Evolutionary conservation across 2,113 vertebrate genomes (phyloP), one percentile per base, ranked within the genome.

Genomic region (Leptocoma aspasia): DNA sequence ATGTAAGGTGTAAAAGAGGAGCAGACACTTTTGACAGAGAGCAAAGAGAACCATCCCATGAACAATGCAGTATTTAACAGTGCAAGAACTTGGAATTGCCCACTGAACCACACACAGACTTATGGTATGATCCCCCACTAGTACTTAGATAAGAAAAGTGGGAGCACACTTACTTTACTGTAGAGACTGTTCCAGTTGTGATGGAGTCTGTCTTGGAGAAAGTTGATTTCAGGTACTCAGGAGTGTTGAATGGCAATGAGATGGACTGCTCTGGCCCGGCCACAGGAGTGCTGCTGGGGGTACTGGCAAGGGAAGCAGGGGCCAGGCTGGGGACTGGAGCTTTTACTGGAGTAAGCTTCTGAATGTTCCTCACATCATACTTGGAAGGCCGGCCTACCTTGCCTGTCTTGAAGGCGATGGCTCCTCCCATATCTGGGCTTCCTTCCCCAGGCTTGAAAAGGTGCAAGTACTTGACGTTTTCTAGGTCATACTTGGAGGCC

Each of bases 131-230:
- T 22, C 33, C 60, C 30, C 18, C 9, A 15, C 61, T 19, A 35
- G 16, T 0, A 69, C 26, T 75, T 41, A 52, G 85, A 9, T 5
- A 28, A 13, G 49, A 37, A 14, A 45, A 91, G 53, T 1, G 5
- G 20, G 22, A 81, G 78, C 41, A 2, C 47, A 97, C 99, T 99
- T 99, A 99, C 99, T 99, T 99, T 88, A 99, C 99, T 22, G 99
- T 99, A 86, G 99, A 99, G 95, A 99, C 99, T 8, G 99, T 99
- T 96, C 99, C 99, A 7, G 99, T 99, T 96, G 99, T 99, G 97
- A 99, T 99, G 97, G 99, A 99, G 98, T 99, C 99, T 60, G 99
- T 99, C 98, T 99, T 99, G 97, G 99, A 99, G 98, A 99, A 99
- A 93, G 99, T 99, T 87, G 99, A 99, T 97, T 99, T 99, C 90